Base-by-base conservation (phyloP, 2,888 invertebrate species). In the Metellina segmentata region DNA sequence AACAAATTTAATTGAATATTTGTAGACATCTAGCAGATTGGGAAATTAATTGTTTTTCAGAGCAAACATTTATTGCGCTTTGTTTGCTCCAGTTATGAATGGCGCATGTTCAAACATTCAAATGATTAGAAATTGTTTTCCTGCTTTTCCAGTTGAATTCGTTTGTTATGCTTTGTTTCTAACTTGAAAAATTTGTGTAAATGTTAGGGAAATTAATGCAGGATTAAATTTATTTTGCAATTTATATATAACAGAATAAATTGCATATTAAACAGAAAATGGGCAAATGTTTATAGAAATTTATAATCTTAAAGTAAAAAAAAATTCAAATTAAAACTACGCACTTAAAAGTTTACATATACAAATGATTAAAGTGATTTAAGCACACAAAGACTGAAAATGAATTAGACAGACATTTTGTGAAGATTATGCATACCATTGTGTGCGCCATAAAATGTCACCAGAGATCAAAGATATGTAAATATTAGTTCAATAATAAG, bases 1-100 rank as follows among this genome's bases (percentile, higher is more conserved):
- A 52, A 72, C 34, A 75, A 48, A 75, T 75, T 75, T 85, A 85
- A 85, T 85, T 85, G 74, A 75, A 75, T 85, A 85, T 85, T 74
- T 85, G 61, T 61, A 61, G 61, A 61, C 61, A 61, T 61, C 16
- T 61, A 16, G 61, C 61, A 61, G 61, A 61, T 61, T 61, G 61
- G 61, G 61, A 61, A 61, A 61, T 61, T 61, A 61, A 61, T 61
- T 61, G 61, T 61, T 61, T 61, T 61, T 61, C 61, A 61, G 16
- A 61, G 61, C 61, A 61, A 61, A 61, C 9, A 61, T 61, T 61
- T 61, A 61, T 61, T 61, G 61, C 16, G 16, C 16, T 61, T 61
- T 61, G 61, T 61, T 61, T 61, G 61, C 61, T 7, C 16, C 61
- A 61, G 61, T 61, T 61, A 61, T 61, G 61, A 61, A 16, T 61